These are phyloP conservation scores for Chamaea fasciata DNA, from an alignment of 2,113 vertebrate species.

Conservation along the genomic window DNA sequence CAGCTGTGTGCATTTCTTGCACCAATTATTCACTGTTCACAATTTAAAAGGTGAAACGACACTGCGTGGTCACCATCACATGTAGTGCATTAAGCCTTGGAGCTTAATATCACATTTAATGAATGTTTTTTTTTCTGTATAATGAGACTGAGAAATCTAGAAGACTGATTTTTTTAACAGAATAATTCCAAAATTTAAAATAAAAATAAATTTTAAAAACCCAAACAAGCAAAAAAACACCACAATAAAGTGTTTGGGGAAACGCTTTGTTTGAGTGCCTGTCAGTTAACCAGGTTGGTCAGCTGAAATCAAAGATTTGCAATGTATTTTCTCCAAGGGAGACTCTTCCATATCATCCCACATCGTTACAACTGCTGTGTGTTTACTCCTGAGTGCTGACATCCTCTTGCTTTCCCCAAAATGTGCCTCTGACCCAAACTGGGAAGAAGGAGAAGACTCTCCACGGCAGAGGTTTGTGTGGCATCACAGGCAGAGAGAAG, in stretches of 20 bases:
- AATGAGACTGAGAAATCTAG: neutral
- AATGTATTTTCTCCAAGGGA: neutral
- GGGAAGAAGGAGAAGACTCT: neutral
- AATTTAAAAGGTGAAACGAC: neutral
- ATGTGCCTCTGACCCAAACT: neutral
- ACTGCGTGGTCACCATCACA: neutral
- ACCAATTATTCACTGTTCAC: neutral
- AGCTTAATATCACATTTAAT: neutral
- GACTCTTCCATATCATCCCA: neutral
- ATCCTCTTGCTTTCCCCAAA: neutral
- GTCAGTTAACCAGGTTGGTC: neutral
- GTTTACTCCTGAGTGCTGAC: neutral
- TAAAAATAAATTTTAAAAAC: neutral
- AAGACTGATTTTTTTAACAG: neutral
- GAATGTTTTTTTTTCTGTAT: neutral
- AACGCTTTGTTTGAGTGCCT: neutral
- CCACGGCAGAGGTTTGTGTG: rapidly evolving
- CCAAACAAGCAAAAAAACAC: too few species aligned
- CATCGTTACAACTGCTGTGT: rapidly evolving
- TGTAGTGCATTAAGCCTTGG: neutral
- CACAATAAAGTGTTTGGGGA: neutral
- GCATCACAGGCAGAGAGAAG: neutral
- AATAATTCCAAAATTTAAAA: neutral
- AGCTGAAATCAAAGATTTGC: neutral
- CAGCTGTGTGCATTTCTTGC: neutral